Evolutionary conservation across 2,888 invertebrate species (phyloP).

Genomic region (Boloria euphrosyne): DNA sequence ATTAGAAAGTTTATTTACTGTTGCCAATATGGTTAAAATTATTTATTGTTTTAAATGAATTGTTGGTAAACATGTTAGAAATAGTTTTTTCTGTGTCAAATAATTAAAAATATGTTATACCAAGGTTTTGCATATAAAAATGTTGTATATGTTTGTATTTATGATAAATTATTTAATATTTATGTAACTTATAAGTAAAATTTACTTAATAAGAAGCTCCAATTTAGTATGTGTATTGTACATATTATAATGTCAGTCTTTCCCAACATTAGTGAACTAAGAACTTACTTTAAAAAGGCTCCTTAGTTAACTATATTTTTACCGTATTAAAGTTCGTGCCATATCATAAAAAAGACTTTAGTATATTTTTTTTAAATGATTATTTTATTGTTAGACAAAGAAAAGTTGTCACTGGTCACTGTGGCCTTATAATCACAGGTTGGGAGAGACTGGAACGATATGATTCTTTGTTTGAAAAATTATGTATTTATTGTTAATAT

Average conservation of each 20-base stretch:
- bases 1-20: slow-evolving; percentile 30
- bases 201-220: too few species aligned
- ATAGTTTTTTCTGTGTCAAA: neutral
- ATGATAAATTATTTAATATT: neutral
- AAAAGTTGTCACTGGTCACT: too few species aligned
- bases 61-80: slow-evolving; percentile 6
- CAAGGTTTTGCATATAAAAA: neutral
- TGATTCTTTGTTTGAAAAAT: slow-evolving; percentile 3
- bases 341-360: too few species aligned
- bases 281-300: too few species aligned
- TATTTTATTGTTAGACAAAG: too few species aligned
- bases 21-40: slow-evolving; percentile 15
- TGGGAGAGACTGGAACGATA: too few species aligned
- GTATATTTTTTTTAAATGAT: too few species aligned
- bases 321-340: too few species aligned
- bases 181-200: neutral
- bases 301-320: too few species aligned
- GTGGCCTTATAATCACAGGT: too few species aligned
- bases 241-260: neutral
- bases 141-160: neutral
- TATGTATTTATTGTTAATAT: slow-evolving; percentile 12
- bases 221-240: neutral
- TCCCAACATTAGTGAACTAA: too few species aligned
- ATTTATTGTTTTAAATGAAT: slow-evolving; percentile 16
- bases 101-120: neutral